Base-by-base conservation (phyloP, 2,888 invertebrate genomes). In the Idaea straminata region DNA sequence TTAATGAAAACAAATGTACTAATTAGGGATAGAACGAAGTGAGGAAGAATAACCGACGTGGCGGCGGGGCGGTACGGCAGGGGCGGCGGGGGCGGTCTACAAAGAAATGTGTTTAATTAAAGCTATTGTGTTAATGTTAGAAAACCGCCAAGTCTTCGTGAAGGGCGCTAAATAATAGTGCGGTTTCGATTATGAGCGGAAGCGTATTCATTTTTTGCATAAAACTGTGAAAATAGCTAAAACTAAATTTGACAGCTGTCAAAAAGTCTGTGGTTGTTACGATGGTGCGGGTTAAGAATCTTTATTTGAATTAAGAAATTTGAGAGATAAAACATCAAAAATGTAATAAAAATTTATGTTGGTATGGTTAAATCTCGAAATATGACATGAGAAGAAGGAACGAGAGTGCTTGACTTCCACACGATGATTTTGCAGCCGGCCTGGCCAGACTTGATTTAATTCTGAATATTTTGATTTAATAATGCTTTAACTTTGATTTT, bases 81-180 rank as follows among this genome's bases (percentile, higher is more conserved):
- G 25, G 25, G 25, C 25, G 25, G 25, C 25, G 25, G 25, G 25
- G 25, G 25, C 77, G 72, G 78, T 74, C 74, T 75, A 75, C 80
- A 82, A 83, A 84, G 85, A 84, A 87, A 87, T 85, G 86, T 80
- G 82, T 88, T 89, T 87, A 88, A 89, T 88, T 89, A 88, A 88
- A 87, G 25, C 59, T 34, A 36, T 34, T 57, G 61, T 68, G 68
- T 70, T 61, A 66, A 66, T 68, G 65, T 63, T 67, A 74, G 76
- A 73, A 78, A 83, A 83, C 85, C 83, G 77, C 82, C 47, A 47
- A 69, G 71, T 69, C 72, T 72, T 61, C 66, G 66, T 73, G 77
- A 73, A 73, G 75, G 74, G 73, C 77, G 78, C 13, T 65, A 74
- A 77, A 79, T 80, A 80, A 80, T 81, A 75, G 67, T 64, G 57